phyloP scores from a whole-genome alignment of 2,797 vertebrate genomes.

The Triplophysa bombifrons region DNA sequence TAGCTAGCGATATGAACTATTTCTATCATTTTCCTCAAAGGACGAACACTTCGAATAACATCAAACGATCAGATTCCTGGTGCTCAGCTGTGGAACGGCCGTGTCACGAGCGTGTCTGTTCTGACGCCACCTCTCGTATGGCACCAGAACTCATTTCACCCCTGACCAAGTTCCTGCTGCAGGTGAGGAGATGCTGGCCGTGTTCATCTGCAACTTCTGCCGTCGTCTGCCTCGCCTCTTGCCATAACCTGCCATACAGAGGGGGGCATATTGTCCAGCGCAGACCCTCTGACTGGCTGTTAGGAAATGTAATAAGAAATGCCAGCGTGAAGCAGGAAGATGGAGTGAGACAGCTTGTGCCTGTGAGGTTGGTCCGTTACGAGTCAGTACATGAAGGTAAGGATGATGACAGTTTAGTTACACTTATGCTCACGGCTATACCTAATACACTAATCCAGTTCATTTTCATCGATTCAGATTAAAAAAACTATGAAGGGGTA shows the following conservation, averaged over 20 bases:
- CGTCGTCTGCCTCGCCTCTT: background rate
- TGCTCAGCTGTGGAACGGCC: conserved; percentile 9
- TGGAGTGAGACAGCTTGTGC: conserved; percentile 10
- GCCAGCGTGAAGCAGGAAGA: conserved; percentile 1
- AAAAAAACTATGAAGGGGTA: background rate
- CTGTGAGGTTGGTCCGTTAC: conserved; percentile 25
- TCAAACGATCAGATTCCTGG: background rate
- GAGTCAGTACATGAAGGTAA: conserved; percentile 5
- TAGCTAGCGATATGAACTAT: background rate
- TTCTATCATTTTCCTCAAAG: background rate
- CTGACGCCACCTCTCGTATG: conserved; percentile 15
- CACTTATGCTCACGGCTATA: background rate
- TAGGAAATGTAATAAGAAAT: conserved; percentile 26
- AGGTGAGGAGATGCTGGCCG: conserved; percentile 24
- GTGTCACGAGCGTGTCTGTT: conserved; percentile 22
- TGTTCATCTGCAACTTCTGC: background rate
- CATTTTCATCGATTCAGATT: background rate
- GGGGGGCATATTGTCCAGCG: conserved; percentile 4
- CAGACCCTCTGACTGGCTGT: background rate
- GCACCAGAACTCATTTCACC: conserved; percentile 59
- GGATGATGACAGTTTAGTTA: background rate
- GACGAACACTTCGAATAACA: background rate
- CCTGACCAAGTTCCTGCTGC: conserved; percentile 53
- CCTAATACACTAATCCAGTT: background rate
- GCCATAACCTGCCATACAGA: background rate